These are phyloP conservation scores for Raphicerus campestris DNA, from an alignment of 2,113 vertebrate species.

Conservation along the genomic window DNA sequence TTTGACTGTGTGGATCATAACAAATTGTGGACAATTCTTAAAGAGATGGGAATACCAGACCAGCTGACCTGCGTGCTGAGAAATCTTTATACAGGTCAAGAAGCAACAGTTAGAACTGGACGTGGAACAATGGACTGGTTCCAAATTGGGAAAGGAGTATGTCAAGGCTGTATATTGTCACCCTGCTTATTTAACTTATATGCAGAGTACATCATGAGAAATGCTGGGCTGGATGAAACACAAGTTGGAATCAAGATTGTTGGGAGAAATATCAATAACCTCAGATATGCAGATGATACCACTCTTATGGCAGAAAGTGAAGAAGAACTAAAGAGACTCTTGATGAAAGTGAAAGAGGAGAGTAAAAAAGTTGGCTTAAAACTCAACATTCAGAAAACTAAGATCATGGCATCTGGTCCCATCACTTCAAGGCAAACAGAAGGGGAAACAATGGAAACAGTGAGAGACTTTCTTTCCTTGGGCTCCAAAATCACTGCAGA, in stretches of 20 bases:
- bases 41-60: neutral
- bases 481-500: neutral
- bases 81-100: neutral
- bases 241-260: neutral
- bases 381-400: neutral
- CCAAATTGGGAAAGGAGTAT: neutral
- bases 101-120: neutral
- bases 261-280: neutral
- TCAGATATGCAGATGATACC: neutral
- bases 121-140: neutral
- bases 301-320: neutral
- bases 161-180: neutral
- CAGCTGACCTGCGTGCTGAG: neutral
- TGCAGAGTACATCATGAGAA: neutral
- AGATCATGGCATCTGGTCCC: neutral
- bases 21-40: neutral
- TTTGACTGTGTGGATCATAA: neutral
- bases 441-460: neutral
- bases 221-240: neutral
- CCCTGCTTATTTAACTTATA: neutral
- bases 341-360: neutral
- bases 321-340: neutral
- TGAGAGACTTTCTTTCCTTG: neutral
- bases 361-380: neutral
- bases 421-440: neutral